phyloP scores from a whole-genome alignment of 2,888 invertebrate genomes.

The Acrocera orbiculus region DNA sequence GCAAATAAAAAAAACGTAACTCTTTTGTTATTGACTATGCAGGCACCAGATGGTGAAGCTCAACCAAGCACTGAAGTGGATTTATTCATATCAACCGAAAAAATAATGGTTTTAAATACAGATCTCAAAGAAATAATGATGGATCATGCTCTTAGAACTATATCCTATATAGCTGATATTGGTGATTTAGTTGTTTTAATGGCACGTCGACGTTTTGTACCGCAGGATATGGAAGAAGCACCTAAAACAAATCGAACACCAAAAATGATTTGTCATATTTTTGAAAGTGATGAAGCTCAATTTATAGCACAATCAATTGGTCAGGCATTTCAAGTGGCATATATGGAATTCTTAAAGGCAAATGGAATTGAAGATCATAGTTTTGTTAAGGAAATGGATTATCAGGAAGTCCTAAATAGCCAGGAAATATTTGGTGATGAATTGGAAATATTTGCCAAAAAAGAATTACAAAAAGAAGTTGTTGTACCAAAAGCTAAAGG shows the following conservation, averaged over 20 bases:
- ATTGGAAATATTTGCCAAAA: slow-evolving; percentile 96
- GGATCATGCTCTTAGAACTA: slow-evolving; percentile 96
- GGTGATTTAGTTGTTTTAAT: slow-evolving; percentile 95
- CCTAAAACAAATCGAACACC: slow-evolving; percentile 62
- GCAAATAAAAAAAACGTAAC: not conserved
- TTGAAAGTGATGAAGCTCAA: slow-evolving; percentile 98
- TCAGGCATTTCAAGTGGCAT: slow-evolving; percentile 98
- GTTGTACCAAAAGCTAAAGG: slow-evolving; percentile 97
- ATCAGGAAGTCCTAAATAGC: slow-evolving; percentile 97
- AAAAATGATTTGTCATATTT: slow-evolving; percentile 99
- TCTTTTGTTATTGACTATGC: slow-evolving; percentile 10
- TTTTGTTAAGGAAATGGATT: slow-evolving; percentile 98
- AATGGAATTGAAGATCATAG: slow-evolving; percentile 99
- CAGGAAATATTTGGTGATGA: slow-evolving; percentile 99
- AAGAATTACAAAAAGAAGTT: slow-evolving; percentile 93
- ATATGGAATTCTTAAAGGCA: slow-evolving; percentile 98
- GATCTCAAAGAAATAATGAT: slow-evolving; percentile 99
- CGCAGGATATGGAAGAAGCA: slow-evolving; percentile 61
- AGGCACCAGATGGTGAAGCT: slow-evolving; percentile 96
- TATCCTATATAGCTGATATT: slow-evolving; percentile 98
- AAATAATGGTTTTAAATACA: slow-evolving; percentile 99
- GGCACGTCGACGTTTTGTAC: slow-evolving; percentile 89
- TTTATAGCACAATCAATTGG: slow-evolving; percentile 99
- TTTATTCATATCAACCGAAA: slow-evolving; percentile 97
- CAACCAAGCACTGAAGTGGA: slow-evolving; percentile 99